phyloP scores from a whole-genome alignment of 2,888 invertebrate genomes.

The Eristalis intricaria region DNA sequence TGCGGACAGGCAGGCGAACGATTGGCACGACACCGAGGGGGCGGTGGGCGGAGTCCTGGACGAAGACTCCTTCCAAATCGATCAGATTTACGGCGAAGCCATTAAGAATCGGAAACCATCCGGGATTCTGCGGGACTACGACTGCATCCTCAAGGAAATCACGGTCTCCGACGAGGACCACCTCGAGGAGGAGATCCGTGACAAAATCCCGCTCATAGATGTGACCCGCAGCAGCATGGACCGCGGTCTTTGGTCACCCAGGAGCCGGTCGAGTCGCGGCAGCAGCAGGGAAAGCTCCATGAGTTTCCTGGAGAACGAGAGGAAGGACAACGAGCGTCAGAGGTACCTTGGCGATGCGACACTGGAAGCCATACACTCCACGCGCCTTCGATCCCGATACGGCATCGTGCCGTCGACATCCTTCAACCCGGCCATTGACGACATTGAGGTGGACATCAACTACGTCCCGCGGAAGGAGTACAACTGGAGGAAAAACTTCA shows the following conservation, averaged over 20 bases:
- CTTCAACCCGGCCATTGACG: slow-evolving; percentile 72
- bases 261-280: slow-evolving; percentile 48
- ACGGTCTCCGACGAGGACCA: slow-evolving; percentile 73
- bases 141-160: slow-evolving; percentile 77
- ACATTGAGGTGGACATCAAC: slow-evolving; percentile 77
- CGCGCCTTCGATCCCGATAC: slow-evolving; percentile 78
- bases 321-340: slow-evolving; percentile 75
- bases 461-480: slow-evolving; percentile 78
- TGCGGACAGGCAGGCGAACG: slow-evolving; percentile 77
- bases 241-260: slow-evolving; percentile 42
- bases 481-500: slow-evolving; percentile 80
- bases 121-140: slow-evolving; percentile 79
- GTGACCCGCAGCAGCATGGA: neutral
- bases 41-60: slow-evolving; percentile 77
- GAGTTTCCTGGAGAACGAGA: slow-evolving; percentile 76
- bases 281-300: slow-evolving; percentile 73
- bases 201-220: neutral
- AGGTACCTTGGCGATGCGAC: slow-evolving; percentile 79
- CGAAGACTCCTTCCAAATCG: slow-evolving; percentile 78
- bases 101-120: slow-evolving; percentile 79
- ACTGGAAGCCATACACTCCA: slow-evolving; percentile 76
- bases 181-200: slow-evolving; percentile 55
- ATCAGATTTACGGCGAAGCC: slow-evolving; percentile 80
- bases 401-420: slow-evolving; percentile 78
- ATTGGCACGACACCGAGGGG: slow-evolving; percentile 78